phyloP scores from a whole-genome alignment of 2,888 invertebrate species.

The Chymomyza procnemis region DNA sequence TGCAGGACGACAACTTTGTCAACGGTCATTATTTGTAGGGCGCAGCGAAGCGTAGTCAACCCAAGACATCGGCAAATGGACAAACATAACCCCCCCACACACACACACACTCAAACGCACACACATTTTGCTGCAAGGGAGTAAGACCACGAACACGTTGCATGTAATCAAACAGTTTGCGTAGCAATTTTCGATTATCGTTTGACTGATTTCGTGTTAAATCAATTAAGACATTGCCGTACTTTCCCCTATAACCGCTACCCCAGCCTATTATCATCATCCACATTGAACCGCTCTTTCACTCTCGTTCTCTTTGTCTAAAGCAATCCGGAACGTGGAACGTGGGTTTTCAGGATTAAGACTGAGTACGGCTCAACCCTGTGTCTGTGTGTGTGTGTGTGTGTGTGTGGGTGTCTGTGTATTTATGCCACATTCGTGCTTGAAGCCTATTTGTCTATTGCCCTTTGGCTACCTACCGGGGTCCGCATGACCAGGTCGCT shows the following conservation, averaged over 20 bases:
- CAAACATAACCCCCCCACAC: background rate
- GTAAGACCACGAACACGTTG: slow-evolving; percentile 43
- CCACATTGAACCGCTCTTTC: background rate
- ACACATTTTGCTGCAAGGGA: background rate
- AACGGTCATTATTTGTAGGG: slow-evolving; percentile 47
- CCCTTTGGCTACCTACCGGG: slow-evolving; percentile 25
- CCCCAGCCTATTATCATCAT: background rate
- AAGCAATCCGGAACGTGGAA: background rate
- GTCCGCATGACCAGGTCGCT: slow-evolving; percentile 17
- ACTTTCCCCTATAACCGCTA: slow-evolving; percentile 27
- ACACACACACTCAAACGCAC: background rate
- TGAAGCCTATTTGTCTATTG: slow-evolving; percentile 63
- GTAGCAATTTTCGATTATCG: slow-evolving; percentile 73
- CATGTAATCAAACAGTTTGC: slow-evolving; percentile 74
- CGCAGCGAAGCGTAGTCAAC: slow-evolving; percentile 53
- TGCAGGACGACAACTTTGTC: slow-evolving; percentile 50
- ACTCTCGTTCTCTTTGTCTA: background rate
- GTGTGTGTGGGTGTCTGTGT: too few relatives aligned
- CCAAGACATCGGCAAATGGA: slow-evolving; percentile 18
- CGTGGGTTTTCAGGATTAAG: background rate
- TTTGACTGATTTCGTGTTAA: slow-evolving; percentile 73
- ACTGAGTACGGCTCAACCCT: background rate
- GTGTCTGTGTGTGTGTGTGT: too few relatives aligned
- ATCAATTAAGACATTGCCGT: slow-evolving; percentile 69
- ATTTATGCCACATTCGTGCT: slow-evolving; percentile 44